Percentiles rank a stretch among this genome's conserved stretches.
These are phyloP conservation scores for Rhynchopsitta pachyrhyncha DNA, from an alignment of 2,113 vertebrate species.

Conservation along the genomic window DNA sequence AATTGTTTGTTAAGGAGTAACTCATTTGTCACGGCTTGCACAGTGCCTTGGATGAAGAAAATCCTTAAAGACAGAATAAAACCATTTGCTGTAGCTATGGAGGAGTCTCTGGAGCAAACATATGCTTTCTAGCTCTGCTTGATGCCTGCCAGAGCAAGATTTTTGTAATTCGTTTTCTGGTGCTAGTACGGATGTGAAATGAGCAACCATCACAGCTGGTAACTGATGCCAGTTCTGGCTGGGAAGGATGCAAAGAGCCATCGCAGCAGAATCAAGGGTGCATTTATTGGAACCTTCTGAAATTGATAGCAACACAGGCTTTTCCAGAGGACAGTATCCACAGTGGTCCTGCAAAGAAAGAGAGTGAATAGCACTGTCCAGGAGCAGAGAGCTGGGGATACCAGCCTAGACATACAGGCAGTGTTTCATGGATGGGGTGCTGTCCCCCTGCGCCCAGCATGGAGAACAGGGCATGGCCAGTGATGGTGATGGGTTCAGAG, in stretches of 20 bases:
- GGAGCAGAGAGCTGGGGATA: not conserved
- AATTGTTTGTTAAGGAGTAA: not conserved
- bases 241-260: not conserved
- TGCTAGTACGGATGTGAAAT: not conserved
- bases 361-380: not conserved
- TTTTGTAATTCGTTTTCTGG: not conserved
- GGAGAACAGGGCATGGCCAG: not conserved
- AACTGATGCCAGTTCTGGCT: not conserved
- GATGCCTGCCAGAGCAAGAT: constrained; percentile 12
- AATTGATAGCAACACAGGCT: accelerated
- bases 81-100: not conserved
- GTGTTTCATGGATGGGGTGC: not conserved
- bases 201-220: constrained; percentile 6
- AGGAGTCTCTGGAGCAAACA: not conserved
- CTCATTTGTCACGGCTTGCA: not conserved
- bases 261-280: not conserved
- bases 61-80: not conserved
- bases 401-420: not conserved
- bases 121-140: constrained; percentile 6
- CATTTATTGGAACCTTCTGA: not conserved
- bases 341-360: not conserved
- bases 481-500: not conserved
- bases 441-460: accelerated
- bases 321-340: not conserved
- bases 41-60: not conserved